Conservation (phyloP, 2,113 vertebrate genomes). For the Daboia siamensis region DNA sequence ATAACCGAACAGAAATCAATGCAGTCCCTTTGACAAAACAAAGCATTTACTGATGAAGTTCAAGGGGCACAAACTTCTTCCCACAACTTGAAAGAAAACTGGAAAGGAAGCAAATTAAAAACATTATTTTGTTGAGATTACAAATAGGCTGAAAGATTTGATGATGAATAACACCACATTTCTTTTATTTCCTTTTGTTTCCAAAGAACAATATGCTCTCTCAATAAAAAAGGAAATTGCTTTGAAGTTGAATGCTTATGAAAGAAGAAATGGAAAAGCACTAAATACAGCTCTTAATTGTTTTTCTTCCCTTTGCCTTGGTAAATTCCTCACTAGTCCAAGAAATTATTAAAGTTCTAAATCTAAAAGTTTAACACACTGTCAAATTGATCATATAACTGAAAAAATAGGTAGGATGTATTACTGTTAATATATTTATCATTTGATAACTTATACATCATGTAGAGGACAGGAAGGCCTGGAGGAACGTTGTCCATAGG, state of each 20-base stretch:
- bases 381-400: background rate
- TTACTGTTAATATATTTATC: background rate
- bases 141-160: conserved; percentile 37
- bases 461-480: background rate
- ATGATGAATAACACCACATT: conserved; percentile 38
- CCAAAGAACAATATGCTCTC: conserved; percentile 37
- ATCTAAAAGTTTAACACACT: background rate
- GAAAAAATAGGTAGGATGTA: background rate
- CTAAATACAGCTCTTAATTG: conserved; percentile 33
- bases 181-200: conserved; percentile 41
- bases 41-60: conserved; percentile 27
- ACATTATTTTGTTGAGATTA: conserved; percentile 51
- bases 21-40: conserved; percentile 44
- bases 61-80: conserved; percentile 29
- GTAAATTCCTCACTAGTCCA: background rate
- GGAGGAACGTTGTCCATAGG: no score
- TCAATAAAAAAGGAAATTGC: conserved; percentile 49
- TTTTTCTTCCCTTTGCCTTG: conserved; percentile 4
- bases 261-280: conserved; percentile 31
- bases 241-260: conserved; percentile 34
- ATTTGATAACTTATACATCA: background rate
- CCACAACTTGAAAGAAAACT: conserved; percentile 49
- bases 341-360: background rate
- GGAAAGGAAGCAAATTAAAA: conserved; percentile 41
- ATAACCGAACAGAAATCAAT: conserved; percentile 54